Evolutionary conservation across 2,113 vertebrate species (phyloP).

Genomic region (Sphaerodactylus townsendi): DNA sequence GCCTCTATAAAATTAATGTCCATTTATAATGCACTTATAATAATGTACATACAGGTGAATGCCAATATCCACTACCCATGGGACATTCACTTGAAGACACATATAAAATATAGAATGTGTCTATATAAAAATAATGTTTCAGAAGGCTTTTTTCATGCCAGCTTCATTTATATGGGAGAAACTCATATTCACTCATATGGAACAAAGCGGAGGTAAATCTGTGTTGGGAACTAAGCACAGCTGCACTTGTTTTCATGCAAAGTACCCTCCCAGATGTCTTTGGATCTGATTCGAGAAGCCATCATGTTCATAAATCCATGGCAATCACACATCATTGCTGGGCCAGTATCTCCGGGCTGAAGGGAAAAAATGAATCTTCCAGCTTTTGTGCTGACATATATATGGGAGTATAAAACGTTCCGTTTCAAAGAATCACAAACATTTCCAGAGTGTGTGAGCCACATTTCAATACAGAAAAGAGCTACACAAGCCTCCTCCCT

Average conservation of each 20-base stretch:
- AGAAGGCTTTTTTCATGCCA: neutral
- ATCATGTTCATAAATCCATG: constrained; percentile 21
- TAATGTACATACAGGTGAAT: neutral
- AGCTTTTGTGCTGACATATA: constrained; percentile 14
- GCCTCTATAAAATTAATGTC: neutral
- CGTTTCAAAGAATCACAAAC: neutral
- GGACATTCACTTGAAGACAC: neutral
- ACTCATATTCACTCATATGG: neutral
- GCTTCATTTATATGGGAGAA: neutral
- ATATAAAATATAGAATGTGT: neutral
- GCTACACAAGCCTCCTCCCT: neutral
- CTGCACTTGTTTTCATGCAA: neutral
- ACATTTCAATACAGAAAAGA: neutral
- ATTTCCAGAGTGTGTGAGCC: neutral
- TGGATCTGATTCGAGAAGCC: constrained; percentile 8
- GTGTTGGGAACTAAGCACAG: neutral
- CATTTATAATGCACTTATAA: neutral
- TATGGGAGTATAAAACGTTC: rapidly evolving
- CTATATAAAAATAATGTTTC: neutral
- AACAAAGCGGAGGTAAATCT: constrained; percentile 13
- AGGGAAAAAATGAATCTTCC: constrained; percentile 9
- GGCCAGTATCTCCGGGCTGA: neutral
- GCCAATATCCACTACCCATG: no score
- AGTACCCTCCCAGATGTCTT: constrained; percentile 9
- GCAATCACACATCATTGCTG: neutral